phyloP scores from a whole-genome alignment of 2,888 invertebrate genomes.

The Gymnosoma rotundatum region DNA sequence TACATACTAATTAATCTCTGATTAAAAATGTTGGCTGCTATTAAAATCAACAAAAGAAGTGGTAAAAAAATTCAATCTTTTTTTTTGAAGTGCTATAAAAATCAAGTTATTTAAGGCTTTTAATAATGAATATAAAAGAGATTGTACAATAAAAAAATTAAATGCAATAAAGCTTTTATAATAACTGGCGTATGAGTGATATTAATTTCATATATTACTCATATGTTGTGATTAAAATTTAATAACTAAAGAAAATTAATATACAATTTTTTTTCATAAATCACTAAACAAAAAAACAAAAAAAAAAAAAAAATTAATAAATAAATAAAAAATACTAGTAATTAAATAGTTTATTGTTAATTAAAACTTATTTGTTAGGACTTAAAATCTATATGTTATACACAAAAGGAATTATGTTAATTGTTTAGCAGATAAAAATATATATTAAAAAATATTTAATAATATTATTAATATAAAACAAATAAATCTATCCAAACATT shows the following conservation, averaged over 20 bases:
- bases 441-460: too few species aligned
- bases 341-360: too few species aligned
- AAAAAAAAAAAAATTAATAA: too few species aligned
- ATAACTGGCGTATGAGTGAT: constrained; percentile 43
- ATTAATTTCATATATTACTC: constrained; percentile 48
- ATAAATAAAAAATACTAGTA: too few species aligned
- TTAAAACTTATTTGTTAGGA: too few species aligned
- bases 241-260: constrained; percentile 3
- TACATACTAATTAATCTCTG: constrained; percentile 64
- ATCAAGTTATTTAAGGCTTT: constrained; percentile 33
- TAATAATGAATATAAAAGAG: constrained; percentile 12
- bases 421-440: too few species aligned
- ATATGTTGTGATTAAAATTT: constrained; percentile 29
- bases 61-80: background rate
- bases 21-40: constrained; percentile 54
- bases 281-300: background rate
- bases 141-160: background rate
- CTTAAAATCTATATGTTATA: too few species aligned
- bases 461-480: too few species aligned
- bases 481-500: too few species aligned
- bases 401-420: too few species aligned
- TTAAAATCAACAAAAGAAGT: constrained; percentile 21
- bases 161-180: background rate
- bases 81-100: background rate
- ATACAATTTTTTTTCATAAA: background rate